Conservation (phyloP, 2,888 invertebrate genomes). For the Tortricodes alternella region DNA sequence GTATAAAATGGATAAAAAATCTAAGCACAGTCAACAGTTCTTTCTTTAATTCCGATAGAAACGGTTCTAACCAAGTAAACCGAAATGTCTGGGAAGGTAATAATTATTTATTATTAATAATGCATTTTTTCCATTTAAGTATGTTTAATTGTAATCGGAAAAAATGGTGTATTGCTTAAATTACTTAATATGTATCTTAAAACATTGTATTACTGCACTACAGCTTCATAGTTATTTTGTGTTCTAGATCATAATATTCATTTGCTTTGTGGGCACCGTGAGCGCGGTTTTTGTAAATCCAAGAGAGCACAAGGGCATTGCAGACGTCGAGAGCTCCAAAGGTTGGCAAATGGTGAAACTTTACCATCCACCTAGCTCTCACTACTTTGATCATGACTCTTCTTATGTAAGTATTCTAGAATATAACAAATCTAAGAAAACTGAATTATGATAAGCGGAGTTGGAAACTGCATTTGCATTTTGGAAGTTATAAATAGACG, state of each 20-base stretch:
- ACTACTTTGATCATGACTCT: conserved; percentile 55
- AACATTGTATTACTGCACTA: no score
- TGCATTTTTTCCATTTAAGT: conserved; percentile 1
- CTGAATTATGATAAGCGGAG: not conserved
- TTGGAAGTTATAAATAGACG: no score
- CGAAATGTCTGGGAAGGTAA: conserved; percentile 66
- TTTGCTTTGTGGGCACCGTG: conserved; percentile 53
- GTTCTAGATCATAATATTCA: conserved; percentile 60
- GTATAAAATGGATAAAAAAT: conserved; percentile 73
- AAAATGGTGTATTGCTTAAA: no score
- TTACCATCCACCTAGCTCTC: conserved; percentile 59
- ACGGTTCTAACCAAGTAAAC: conserved; percentile 61
- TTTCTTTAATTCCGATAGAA: conserved; percentile 61
- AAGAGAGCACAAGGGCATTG: conserved; percentile 39
- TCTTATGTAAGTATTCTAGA: conserved; percentile 55
- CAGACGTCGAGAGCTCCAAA: conserved; percentile 38
- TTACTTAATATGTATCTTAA: no score
- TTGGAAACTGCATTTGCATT: not conserved
- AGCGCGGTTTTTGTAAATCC: conserved; percentile 60
- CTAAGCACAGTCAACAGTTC: conserved; percentile 66
- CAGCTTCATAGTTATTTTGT: not conserved
- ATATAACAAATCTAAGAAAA: not conserved
- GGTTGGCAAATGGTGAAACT: conserved; percentile 64
- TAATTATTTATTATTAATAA: not conserved
- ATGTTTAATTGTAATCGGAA: not conserved